Evolutionary conservation across 2,888 invertebrate genomes (phyloP).

Genomic region (Gastracanthus pulcherrimus): DNA sequence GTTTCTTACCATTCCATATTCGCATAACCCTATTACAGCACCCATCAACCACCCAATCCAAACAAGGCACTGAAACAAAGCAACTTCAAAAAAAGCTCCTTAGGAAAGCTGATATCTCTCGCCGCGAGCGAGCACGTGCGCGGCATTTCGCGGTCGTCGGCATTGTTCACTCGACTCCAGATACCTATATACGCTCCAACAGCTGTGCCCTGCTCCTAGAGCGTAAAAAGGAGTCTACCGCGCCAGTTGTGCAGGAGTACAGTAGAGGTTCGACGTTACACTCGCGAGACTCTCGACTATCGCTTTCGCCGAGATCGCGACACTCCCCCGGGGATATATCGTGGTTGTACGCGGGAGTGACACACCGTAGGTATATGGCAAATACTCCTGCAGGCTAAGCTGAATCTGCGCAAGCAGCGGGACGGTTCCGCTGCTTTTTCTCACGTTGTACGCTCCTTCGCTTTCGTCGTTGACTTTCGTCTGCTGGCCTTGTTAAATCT

Average conservation of each 20-base stretch:
- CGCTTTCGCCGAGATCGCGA: neutral
- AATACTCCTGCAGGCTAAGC: neutral
- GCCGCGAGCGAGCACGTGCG: neutral
- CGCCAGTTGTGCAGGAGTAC: no score
- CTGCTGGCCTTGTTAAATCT: neutral
- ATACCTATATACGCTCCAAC: no score
- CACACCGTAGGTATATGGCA: neutral
- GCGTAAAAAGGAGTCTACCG: neutral
- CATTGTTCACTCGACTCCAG: slow-evolving; percentile 19
- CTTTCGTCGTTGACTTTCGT: neutral
- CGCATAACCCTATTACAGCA: no score
- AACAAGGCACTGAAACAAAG: neutral
- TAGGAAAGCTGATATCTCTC: neutral
- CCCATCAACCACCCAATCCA: no score
- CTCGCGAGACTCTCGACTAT: slow-evolving; percentile 27
- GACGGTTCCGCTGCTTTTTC: slow-evolving; percentile 30
- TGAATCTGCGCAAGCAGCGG: neutral
- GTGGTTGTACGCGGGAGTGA: neutral
- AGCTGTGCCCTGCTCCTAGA: slow-evolving; percentile 4
- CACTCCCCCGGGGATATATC: slow-evolving; percentile 9
- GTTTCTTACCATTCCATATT: no score
- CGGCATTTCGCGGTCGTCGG: slow-evolving; percentile 11
- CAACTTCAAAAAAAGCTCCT: neutral
- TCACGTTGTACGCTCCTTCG: slow-evolving; percentile 9
- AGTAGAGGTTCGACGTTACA: no score